Conservation (phyloP, 1,140 invertebrate genomes). For the Cydia fagiglandana region DNA sequence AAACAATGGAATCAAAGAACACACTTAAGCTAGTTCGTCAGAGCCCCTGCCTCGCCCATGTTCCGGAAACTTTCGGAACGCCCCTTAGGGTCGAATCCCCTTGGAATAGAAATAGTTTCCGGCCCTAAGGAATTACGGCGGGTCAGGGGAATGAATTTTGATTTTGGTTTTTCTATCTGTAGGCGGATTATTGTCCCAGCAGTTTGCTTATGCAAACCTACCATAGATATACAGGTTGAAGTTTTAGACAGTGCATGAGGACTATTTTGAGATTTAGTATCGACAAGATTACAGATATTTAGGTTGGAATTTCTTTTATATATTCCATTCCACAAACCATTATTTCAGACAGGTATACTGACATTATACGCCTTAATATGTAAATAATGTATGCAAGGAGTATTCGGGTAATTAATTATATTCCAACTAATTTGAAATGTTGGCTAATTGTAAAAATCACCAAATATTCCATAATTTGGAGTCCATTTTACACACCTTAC, state of each 20-base stretch:
- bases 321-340: too few relatives aligned
- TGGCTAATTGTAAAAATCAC: too few relatives aligned
- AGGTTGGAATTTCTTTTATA: too few relatives aligned
- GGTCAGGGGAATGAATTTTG: constrained; percentile 69
- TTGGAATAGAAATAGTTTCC: constrained; percentile 70
- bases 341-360: too few relatives aligned
- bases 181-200: constrained; percentile 49
- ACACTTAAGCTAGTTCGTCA: not conserved
- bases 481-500: too few relatives aligned
- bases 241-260: not conserved
- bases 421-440: too few relatives aligned
- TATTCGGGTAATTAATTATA: too few relatives aligned
- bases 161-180: constrained; percentile 63
- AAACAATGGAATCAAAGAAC: not conserved
- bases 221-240: not conserved
- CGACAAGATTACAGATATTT: too few relatives aligned
- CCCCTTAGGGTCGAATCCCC: constrained; percentile 54
- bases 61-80: not conserved
- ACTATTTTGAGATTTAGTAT: too few relatives aligned
- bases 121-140: constrained; percentile 55
- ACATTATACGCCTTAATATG: too few relatives aligned
- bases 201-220: constrained; percentile 51
- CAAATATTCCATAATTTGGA: too few relatives aligned
- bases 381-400: too few relatives aligned
- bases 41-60: not conserved